phyloP scores from a whole-genome alignment of 2,888 invertebrate species.

The Macrophya annulata region DNA sequence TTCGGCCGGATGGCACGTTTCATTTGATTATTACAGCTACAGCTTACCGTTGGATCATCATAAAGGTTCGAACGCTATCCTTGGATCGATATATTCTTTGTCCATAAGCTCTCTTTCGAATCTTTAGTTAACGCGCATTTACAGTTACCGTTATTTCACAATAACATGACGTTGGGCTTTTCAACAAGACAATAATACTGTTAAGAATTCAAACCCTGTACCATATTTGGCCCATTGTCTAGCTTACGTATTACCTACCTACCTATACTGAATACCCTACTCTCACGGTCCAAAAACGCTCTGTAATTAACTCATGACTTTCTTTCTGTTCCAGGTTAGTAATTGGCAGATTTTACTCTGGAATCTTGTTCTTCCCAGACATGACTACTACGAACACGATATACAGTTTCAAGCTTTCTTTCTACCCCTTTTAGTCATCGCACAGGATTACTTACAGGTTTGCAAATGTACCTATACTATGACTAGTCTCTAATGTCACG shows the following conservation, averaged over 20 bases:
- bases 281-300: slow-evolving; percentile 12
- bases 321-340: slow-evolving; percentile 50
- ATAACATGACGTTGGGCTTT: neutral
- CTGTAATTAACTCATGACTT: slow-evolving; percentile 29
- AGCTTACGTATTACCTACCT: neutral
- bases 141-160: neutral
- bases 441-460: slow-evolving; percentile 17
- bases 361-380: slow-evolving; percentile 13
- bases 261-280: neutral
- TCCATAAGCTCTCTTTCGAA: neutral
- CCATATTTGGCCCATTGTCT: neutral
- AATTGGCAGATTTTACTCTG: neutral
- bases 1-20: slow-evolving; percentile 14
- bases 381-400: neutral
- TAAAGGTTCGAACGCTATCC: neutral
- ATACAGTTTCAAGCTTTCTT: slow-evolving; percentile 25
- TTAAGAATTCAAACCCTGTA: neutral
- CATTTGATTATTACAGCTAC: slow-evolving; percentile 28
- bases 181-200: neutral
- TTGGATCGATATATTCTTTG: neutral
- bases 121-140: neutral
- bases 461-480: neutral
- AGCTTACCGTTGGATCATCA: neutral
- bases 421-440: neutral
- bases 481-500: neutral